A percentile compares a stretch with the other conserved stretches of the same genome.
These are phyloP conservation scores for Elephas maximus DNA, from an alignment of 2,113 vertebrate genomes.

Conservation along the genomic window DNA sequence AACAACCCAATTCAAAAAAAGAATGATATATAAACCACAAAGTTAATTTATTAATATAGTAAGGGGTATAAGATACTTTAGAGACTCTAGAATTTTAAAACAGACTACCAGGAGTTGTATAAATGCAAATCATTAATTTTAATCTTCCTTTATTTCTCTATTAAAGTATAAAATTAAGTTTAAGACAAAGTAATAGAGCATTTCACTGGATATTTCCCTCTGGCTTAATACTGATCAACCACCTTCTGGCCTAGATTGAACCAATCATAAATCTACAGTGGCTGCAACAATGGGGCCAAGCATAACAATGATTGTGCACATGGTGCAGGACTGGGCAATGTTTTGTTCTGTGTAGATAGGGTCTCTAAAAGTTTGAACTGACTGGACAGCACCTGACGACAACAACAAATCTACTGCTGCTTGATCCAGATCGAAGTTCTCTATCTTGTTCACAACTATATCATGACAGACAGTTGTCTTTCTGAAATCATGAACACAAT, in stretches of 20 bases:
- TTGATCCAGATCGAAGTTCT: neutral
- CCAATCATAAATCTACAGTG: neutral
- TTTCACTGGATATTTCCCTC: neutral
- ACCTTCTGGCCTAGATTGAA: neutral
- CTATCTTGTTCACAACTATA: neutral
- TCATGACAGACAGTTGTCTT: neutral
- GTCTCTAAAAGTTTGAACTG: too few relatives aligned
- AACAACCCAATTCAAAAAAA: neutral
- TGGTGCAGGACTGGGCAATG: too few relatives aligned
- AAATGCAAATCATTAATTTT: neutral
- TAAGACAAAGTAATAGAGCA: neutral
- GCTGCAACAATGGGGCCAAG: too few relatives aligned
- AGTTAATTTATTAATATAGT: neutral
- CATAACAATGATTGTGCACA: too few relatives aligned
- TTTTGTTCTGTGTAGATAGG: too few relatives aligned
- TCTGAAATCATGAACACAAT: neutral
- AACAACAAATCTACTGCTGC: neutral
- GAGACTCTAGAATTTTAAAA: neutral
- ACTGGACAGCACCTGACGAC: too few relatives aligned
- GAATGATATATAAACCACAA: neutral
- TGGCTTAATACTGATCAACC: neutral
- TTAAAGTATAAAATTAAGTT: neutral
- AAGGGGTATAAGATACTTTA: neutral
- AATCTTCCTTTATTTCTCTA: neutral
- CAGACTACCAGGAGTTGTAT: neutral